Evolutionary conservation across 2,888 invertebrate genomes (phyloP).

Genomic region (Erebia epiphron): DNA sequence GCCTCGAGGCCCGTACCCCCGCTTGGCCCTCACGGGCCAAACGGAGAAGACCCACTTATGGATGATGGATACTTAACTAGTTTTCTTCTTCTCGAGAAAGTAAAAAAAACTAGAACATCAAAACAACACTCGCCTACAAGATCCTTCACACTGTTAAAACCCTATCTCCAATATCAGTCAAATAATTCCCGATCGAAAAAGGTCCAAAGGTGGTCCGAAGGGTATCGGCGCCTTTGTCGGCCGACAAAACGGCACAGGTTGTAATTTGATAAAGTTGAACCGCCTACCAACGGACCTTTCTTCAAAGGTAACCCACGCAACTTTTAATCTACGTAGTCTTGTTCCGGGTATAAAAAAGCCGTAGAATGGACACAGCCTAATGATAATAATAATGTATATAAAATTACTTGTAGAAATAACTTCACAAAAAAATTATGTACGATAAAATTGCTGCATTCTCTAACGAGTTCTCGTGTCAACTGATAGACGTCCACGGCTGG

Average conservation of each 20-base stretch:
- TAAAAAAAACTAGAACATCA: conserved; percentile 4
- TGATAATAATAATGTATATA: too few species aligned
- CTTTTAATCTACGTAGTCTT: conserved; percentile 48
- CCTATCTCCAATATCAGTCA: conserved; percentile 21
- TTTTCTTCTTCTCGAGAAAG: background rate
- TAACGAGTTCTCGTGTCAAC: too few species aligned
- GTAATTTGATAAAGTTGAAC: conserved; percentile 81
- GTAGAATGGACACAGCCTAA: conserved; percentile 44
- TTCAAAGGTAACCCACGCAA: conserved; percentile 76
- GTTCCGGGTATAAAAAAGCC: conserved; percentile 45
- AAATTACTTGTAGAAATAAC: conserved; percentile 2
- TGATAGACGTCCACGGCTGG: too few species aligned
- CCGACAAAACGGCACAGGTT: conserved; percentile 77
- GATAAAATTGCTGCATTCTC: background rate
- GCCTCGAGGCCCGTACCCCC: too few species aligned
- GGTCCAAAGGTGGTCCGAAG: conserved; percentile 19
- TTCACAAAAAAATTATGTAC: background rate
- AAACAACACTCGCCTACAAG: conserved; percentile 16
- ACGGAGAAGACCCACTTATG: too few species aligned
- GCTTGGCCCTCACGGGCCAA: too few species aligned
- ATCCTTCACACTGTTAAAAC: conserved; percentile 18
- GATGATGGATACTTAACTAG: too few species aligned
- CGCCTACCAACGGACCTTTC: conserved; percentile 77
- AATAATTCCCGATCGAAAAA: conserved; percentile 22
- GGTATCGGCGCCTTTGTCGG: conserved; percentile 72